phyloP scores from a whole-genome alignment of 2,888 invertebrate genomes.

The Andricus curvator region DNA sequence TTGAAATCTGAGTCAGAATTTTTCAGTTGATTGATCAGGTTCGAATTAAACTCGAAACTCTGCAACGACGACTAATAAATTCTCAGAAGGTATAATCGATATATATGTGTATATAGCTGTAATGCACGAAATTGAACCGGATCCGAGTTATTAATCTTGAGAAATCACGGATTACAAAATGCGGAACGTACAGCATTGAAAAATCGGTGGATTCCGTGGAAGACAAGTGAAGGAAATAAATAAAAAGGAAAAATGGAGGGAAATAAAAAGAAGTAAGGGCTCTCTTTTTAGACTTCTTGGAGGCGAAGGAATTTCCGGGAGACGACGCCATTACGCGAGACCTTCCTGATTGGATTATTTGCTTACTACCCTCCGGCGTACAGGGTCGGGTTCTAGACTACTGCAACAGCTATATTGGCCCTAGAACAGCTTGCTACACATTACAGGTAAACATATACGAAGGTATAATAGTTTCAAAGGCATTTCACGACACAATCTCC shows the following conservation, averaged over 20 bases:
- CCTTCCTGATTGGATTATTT: constrained; percentile 70
- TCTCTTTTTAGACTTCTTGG: constrained; percentile 27
- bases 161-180: constrained; percentile 48
- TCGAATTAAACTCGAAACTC: constrained; percentile 17
- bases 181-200: constrained; percentile 30
- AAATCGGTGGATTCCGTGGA: constrained; percentile 42
- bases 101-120: background rate
- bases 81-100: constrained; percentile 2
- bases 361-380: constrained; percentile 60
- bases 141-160: constrained; percentile 46
- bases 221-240: constrained; percentile 42
- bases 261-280: constrained; percentile 14
- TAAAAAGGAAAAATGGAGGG: constrained; percentile 30
- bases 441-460: constrained; percentile 50
- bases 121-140: constrained; percentile 18
- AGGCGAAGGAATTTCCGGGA: constrained; percentile 52
- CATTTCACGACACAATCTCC: constrained; percentile 61
- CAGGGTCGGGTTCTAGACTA: constrained; percentile 52
- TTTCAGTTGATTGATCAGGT: constrained; percentile 34
- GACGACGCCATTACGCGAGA: constrained; percentile 42
- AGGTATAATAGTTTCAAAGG: constrained; percentile 55
- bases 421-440: constrained; percentile 16
- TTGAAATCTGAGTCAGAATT: constrained; percentile 14
- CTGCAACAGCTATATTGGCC: constrained; percentile 46
- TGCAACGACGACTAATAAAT: constrained; percentile 3